Conservation (phyloP, 2,797 vertebrate species). For the Podarcis lilfordi region DNA sequence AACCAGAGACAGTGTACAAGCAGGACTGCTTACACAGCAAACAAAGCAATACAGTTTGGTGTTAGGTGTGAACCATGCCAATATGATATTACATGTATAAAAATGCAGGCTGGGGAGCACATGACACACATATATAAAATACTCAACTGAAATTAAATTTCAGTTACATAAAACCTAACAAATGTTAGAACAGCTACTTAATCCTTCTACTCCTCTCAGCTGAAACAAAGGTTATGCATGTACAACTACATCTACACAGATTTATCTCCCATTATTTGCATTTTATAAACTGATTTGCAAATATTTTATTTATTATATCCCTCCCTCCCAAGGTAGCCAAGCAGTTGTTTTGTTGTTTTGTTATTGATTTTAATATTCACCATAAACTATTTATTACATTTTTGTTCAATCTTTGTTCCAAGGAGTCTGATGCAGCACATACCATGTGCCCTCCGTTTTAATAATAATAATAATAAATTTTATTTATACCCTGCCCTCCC, state of each 20-base stretch:
- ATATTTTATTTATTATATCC: background rate
- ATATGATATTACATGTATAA: background rate
- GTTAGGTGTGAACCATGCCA: no score
- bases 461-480: no score
- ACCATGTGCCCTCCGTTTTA: no score
- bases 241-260: background rate
- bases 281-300: background rate
- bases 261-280: background rate
- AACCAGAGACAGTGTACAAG: background rate
- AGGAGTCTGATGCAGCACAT: no score
- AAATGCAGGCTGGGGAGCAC: background rate
- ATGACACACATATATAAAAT: background rate
- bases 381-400: background rate
- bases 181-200: background rate
- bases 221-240: background rate
- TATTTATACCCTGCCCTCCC: no score
- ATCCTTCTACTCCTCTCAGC: background rate
- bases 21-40: background rate
- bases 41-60: background rate
- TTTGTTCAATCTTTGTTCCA: no score
- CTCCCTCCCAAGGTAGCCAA: no score
- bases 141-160: background rate
- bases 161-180: background rate
- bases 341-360: background rate
- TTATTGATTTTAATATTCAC: background rate